phyloP scores from a whole-genome alignment of 2,797 vertebrate species.

The Botia kubotai region DNA sequence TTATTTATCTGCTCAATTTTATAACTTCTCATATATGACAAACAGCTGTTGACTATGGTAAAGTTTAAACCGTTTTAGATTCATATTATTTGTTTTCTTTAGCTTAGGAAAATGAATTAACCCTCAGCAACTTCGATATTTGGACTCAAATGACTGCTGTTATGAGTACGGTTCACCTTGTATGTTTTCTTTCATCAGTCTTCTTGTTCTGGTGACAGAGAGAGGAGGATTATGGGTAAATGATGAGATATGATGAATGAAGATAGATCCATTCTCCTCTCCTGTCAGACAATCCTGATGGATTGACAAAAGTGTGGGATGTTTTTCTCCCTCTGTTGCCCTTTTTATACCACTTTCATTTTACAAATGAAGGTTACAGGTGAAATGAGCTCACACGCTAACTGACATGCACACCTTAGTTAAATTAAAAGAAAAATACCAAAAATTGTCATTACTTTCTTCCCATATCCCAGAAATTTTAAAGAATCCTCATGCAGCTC shows the following conservation, averaged over 20 bases:
- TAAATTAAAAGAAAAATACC: not conserved
- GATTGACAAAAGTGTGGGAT: constrained; percentile 49
- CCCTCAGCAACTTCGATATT: not conserved
- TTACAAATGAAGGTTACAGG: constrained; percentile 53
- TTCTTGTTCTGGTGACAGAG: constrained; percentile 43
- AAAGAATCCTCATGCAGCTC: too few relatives aligned
- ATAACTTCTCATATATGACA: constrained; percentile 20
- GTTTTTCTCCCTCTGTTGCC: constrained; percentile 25
- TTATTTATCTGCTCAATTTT: constrained; percentile 13
- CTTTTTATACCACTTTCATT: constrained; percentile 56
- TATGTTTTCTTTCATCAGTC: constrained; percentile 36
- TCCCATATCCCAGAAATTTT: too few relatives aligned
- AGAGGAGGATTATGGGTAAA: constrained; percentile 47
- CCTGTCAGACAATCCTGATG: constrained; percentile 51
- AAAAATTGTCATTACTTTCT: too few relatives aligned
- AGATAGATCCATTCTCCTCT: constrained; percentile 34
- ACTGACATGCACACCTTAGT: not conserved
- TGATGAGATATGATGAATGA: constrained; percentile 49
- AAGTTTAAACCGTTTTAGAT: not conserved
- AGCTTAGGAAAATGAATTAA: not conserved
- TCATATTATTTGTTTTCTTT: not conserved
- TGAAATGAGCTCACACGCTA: constrained; percentile 51
- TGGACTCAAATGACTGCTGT: not conserved
- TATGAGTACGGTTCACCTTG: not conserved
- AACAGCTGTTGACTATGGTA: constrained; percentile 2